phyloP scores from a whole-genome alignment of 2,113 vertebrate genomes.

The Sapayoa aenigma region DNA sequence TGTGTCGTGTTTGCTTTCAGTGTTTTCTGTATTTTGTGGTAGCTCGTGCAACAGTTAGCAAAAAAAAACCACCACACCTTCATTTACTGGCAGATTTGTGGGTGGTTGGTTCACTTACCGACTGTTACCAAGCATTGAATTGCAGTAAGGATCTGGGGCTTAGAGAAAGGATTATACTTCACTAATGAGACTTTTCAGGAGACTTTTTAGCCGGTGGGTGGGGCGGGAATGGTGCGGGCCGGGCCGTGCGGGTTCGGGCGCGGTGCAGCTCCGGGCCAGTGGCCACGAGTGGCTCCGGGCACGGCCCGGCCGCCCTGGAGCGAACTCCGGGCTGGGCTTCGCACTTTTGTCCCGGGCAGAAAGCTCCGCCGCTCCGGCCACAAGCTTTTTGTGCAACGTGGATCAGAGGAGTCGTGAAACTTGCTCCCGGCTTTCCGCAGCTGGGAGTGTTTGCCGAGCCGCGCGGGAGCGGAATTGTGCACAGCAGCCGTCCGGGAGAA shows the following conservation, averaged over 20 bases:
- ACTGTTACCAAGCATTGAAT: neutral
- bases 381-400: neutral
- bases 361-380: neutral
- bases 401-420: neutral
- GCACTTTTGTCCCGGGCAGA: constrained; percentile 6
- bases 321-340: neutral
- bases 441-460: neutral
- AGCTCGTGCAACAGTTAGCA: neutral
- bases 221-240: neutral
- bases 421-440: neutral
- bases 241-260: too few relatives aligned
- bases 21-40: neutral
- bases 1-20: neutral
- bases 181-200: rapidly evolving
- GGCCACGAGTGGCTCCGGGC: constrained; percentile 73
- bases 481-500: neutral
- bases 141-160: neutral
- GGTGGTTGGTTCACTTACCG: neutral
- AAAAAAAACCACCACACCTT: neutral
- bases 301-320: neutral
- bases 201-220: neutral
- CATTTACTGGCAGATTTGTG: too few relatives aligned
- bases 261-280: constrained; percentile 59
- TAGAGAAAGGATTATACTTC: rapidly evolving
- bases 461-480: rapidly evolving